Percentiles rank a stretch among this genome's conserved stretches.
Conservation (phyloP, 1,140 invertebrate species). For the Papilio dardanus region DNA sequence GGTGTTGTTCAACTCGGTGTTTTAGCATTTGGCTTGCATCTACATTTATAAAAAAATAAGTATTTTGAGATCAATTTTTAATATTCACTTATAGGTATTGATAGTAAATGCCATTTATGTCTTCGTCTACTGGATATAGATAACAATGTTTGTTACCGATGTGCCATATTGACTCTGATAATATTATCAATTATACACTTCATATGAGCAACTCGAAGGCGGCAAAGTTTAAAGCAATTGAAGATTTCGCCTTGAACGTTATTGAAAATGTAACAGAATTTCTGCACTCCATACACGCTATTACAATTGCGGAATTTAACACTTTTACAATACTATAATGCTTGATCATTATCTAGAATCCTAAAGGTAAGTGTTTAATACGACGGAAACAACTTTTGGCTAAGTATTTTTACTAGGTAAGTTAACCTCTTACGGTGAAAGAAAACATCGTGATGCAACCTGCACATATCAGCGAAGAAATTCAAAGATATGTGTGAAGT, state of each 20-base stretch:
- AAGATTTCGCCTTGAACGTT: slow-evolving; percentile 21
- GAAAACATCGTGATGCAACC: too few species aligned
- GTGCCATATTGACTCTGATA: slow-evolving; percentile 19
- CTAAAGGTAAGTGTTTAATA: neutral
- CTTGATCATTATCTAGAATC: neutral
- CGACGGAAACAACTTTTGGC: too few species aligned
- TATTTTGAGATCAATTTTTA: neutral
- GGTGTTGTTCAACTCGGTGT: too few species aligned
- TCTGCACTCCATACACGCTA: neutral
- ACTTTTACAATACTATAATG: neutral
- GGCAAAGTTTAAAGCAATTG: slow-evolving; percentile 18
- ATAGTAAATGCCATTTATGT: neutral
- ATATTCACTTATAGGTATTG: neutral
- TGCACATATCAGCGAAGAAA: too few species aligned
- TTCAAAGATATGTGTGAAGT: too few species aligned
- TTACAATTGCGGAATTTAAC: neutral
- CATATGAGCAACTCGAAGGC: neutral
- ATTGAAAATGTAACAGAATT: slow-evolving; percentile 7
- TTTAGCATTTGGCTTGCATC: too few species aligned
- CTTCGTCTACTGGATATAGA: slow-evolving; percentile 3
- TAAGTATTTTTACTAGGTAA: too few species aligned
- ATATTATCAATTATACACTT: slow-evolving; percentile 16
- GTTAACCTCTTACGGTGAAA: too few species aligned
- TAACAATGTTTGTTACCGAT: slow-evolving; percentile 12
- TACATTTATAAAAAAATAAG: too few species aligned